Base-by-base conservation (phyloP, 2,888 invertebrate species). In the Cantharis nigra region DNA sequence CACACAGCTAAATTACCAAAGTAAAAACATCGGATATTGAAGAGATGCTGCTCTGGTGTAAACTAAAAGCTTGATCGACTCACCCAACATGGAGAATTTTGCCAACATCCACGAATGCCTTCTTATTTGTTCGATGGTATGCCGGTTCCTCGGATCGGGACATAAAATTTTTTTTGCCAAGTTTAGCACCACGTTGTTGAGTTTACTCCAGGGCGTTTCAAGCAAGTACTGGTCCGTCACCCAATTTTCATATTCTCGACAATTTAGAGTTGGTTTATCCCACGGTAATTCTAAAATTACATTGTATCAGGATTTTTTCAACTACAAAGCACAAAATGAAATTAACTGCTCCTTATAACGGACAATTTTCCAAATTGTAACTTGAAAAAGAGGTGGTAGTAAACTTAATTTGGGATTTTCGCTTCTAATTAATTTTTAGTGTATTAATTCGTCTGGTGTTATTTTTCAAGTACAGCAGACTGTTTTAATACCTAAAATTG, bases 1-100 rank as follows among this genome's bases (percentile, higher is more conserved):
- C 95, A 95, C 93, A 93, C 93, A 94, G 95, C 95, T 94, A 94
- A 93, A 94, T 94, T 93, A 93, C 95, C 96, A 96, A 96, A 96
- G 96, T 89, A 91, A 90, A 91, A 93, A 90, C 90, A 90, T 87
- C 67, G 88, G 49, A 49, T 49, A 11, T 49, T 49, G 11, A 49
- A 49, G n/a, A 49, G 49, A 88, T 90, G 88, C 23, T 28, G 9
- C 62, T 20, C 9, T 0, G 9, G 10, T 30, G 28, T 3, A 30
- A 11, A 3, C 9, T 9, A 30, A 30, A 30, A 11, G 10, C 28
- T 30, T 30, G 1, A 28, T 18, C n/a, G 7, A 49, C 49, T 49
- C 7, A 49, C 49, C 49, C 13, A 49, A 49, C n/a, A 49, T n/a
- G 0, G 49, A n/a, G 2, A 49, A 89, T 79, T 88, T 87, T 83